phyloP scores from a whole-genome alignment of 2,888 invertebrate genomes.

The Heliconius ismenius region DNA sequence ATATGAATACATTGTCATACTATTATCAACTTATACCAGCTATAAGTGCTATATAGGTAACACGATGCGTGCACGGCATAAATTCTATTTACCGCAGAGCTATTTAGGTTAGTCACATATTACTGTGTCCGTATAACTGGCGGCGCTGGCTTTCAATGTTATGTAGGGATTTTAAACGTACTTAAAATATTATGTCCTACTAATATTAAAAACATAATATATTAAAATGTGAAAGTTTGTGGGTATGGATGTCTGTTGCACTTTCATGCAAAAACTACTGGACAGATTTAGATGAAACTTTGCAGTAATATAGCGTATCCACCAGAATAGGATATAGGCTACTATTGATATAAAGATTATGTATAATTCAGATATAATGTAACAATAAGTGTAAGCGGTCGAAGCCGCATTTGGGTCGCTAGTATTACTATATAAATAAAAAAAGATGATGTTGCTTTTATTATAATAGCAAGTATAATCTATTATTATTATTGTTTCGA shows the following conservation, averaged over 20 bases:
- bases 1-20: not conserved
- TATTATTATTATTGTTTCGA: constrained; percentile 19
- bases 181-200: not conserved
- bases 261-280: no score
- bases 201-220: no score
- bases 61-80: constrained; percentile 2
- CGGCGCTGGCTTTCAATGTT: not conserved
- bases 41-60: not conserved
- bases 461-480: not conserved
- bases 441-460: not conserved
- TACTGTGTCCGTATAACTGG: constrained; percentile 14
- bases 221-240: no score
- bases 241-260: no score
- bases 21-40: not conserved
- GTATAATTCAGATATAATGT: no score
- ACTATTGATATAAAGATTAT: no score
- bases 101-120: constrained; percentile 25
- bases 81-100: constrained; percentile 21
- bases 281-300: no score
- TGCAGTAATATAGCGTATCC: no score
- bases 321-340: no score
- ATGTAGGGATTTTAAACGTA: not conserved
- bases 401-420: no score
- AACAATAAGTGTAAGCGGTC: no score
- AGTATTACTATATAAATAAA: not conserved